These are phyloP conservation scores for Homarus americanus DNA, from an alignment of 1,140 invertebrate species.

Conservation along the genomic window DNA sequence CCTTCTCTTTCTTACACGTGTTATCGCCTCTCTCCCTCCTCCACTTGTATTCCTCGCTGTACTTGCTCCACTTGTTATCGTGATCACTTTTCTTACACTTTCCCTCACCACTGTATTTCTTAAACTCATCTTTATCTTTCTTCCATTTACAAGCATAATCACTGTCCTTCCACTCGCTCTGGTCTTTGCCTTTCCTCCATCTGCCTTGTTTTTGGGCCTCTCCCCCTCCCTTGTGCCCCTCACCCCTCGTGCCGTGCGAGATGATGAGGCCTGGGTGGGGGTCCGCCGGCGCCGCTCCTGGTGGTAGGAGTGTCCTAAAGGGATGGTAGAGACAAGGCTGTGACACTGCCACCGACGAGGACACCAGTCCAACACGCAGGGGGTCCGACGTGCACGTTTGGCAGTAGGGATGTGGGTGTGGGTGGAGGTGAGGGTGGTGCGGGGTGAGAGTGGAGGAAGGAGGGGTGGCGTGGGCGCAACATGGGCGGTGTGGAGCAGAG, in stretches of 20 bases:
- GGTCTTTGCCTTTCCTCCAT: not conserved
- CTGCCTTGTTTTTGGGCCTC: not conserved
- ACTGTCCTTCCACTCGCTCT: not conserved
- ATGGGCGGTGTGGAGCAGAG: constrained; percentile 47
- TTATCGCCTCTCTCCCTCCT: constrained; percentile 1
- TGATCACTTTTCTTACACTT: constrained; percentile 22
- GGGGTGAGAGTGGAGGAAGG: constrained; percentile 21
- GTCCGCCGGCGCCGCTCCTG: constrained; percentile 44
- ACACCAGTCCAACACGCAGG: constrained; percentile 41
- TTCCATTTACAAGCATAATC: constrained; percentile 18
- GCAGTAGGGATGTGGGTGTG: constrained; percentile 14
- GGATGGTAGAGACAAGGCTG: constrained; percentile 10
- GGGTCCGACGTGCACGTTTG: constrained; percentile 31
- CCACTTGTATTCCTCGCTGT: constrained; percentile 4
- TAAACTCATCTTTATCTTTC: constrained; percentile 27
- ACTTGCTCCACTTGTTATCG: constrained; percentile 12
- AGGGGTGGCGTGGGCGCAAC: constrained; percentile 33
- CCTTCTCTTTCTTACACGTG: constrained; percentile 31
- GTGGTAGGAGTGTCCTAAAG: constrained; percentile 51
- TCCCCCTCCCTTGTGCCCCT: not conserved
- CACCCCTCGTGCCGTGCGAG: not conserved
- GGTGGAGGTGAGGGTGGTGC: not conserved
- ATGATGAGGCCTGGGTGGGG: not conserved
- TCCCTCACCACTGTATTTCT: not conserved
- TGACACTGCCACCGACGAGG: constrained; percentile 1